phyloP scores from a whole-genome alignment of 2,797 vertebrate genomes.

The Manis crassicaudata region DNA sequence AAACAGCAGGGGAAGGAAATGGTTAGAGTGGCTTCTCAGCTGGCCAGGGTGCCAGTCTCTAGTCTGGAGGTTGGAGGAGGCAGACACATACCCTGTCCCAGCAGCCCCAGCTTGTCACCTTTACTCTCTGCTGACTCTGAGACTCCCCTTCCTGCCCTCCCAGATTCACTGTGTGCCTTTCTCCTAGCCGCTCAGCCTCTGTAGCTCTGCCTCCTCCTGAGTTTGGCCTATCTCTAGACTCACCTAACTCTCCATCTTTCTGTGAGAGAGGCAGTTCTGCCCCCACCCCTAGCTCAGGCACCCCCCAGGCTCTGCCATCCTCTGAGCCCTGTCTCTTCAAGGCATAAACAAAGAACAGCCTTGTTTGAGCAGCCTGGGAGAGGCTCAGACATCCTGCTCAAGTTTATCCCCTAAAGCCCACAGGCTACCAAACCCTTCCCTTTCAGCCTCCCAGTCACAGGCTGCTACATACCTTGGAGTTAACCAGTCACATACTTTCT shows the following conservation, averaged over 20 bases:
- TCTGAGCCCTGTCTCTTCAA: constrained; percentile 11
- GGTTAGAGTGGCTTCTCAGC: constrained; percentile 64
- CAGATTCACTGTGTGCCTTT: background rate
- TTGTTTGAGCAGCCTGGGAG: background rate
- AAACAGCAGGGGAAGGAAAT: constrained; percentile 73
- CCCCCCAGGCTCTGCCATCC: background rate
- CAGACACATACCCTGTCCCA: background rate
- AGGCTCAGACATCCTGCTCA: background rate
- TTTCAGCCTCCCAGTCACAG: background rate
- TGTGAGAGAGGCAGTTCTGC: background rate
- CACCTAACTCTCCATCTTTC: constrained; percentile 12
- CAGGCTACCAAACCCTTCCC: background rate
- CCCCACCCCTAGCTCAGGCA: background rate
- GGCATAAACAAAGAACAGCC: constrained; percentile 39
- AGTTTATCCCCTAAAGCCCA: background rate
- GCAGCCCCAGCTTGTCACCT: background rate
- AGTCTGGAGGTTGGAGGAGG: background rate
- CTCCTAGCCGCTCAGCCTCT: background rate
- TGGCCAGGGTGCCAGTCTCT: background rate
- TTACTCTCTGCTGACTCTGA: background rate
- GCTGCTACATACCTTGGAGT: background rate
- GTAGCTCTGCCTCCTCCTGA: background rate
- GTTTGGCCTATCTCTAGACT: background rate
- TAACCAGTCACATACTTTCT: background rate
- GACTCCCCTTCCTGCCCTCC: background rate